phyloP scores from a whole-genome alignment of 2,797 vertebrate species.

The Sebastes elongatus region DNA sequence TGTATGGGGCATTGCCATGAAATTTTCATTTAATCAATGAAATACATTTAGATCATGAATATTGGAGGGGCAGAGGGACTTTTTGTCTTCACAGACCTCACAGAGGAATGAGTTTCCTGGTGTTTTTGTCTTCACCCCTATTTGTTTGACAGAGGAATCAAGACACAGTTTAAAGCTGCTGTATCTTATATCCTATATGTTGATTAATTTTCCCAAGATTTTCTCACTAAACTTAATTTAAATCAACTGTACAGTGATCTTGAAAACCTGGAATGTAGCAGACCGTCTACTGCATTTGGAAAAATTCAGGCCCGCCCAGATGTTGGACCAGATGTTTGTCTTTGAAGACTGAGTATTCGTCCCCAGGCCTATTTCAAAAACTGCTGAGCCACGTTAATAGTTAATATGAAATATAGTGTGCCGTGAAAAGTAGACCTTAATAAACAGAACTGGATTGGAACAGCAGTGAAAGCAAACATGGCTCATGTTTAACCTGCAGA shows the following conservation, averaged over 20 bases:
- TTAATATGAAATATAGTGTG: conserved; percentile 7
- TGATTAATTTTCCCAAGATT: neutral
- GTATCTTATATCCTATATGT: neutral
- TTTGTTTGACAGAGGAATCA: neutral
- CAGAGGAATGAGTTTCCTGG: neutral
- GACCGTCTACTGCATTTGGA: neutral
- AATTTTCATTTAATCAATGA: neutral
- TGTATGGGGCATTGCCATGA: too few species aligned
- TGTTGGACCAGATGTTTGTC: conserved; percentile 21
- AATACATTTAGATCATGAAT: neutral
- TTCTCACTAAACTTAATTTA: neutral
- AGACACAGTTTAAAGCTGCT: neutral
- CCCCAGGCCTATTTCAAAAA: conserved; percentile 6
- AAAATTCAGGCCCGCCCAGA: neutral
- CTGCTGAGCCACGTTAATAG: conserved; percentile 8
- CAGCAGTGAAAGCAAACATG: conserved; percentile 23
- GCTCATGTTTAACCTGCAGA: conserved; percentile 21
- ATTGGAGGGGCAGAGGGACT: neutral
- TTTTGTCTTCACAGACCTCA: too few species aligned
- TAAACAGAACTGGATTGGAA: neutral
- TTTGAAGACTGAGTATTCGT: neutral
- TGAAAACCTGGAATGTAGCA: neutral
- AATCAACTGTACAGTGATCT: neutral
- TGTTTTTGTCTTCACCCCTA: neutral
- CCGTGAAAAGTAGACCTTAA: conserved; percentile 16